phyloP scores from a whole-genome alignment of 2,797 vertebrate genomes.

The Megaceryle alcyon region DNA sequence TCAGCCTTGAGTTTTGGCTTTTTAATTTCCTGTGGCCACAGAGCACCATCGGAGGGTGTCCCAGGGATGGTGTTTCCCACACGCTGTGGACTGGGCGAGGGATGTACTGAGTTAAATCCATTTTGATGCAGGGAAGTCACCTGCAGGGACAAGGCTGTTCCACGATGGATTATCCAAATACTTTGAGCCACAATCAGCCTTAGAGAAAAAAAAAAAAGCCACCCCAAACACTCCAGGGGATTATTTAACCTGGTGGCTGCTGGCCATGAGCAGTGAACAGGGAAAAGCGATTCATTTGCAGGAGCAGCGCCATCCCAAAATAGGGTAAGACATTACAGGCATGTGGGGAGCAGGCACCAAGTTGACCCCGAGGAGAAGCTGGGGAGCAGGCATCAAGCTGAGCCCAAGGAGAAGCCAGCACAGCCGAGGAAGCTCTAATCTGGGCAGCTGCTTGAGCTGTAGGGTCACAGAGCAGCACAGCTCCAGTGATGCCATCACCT shows the following conservation, averaged over 20 bases:
- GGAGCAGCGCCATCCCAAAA: background rate
- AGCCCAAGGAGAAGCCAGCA: background rate
- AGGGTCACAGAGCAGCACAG: background rate
- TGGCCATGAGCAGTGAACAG: background rate
- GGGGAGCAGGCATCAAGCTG: background rate
- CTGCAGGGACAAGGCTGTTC: background rate
- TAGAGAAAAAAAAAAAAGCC: background rate
- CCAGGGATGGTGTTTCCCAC: background rate
- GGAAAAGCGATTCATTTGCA: background rate
- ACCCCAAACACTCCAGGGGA: background rate
- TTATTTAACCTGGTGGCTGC: background rate
- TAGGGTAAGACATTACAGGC: background rate
- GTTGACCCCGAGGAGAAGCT: background rate
- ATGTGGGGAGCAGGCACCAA: background rate
- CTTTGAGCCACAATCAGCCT: background rate
- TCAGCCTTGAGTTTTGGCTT: background rate
- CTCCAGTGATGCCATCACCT: background rate
- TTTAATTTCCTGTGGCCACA: conserved; percentile 52
- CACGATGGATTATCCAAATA: background rate
- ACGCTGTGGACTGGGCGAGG: accelerated
- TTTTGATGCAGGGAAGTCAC: background rate
- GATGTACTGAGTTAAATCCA: accelerated
- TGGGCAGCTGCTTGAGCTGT: background rate
- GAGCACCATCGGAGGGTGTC: background rate
- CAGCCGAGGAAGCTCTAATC: background rate